Evolutionary conservation across 2,888 invertebrate genomes (phyloP), one percentile per base, ranked within the genome.

Genomic region (Patella pellucida): DNA sequence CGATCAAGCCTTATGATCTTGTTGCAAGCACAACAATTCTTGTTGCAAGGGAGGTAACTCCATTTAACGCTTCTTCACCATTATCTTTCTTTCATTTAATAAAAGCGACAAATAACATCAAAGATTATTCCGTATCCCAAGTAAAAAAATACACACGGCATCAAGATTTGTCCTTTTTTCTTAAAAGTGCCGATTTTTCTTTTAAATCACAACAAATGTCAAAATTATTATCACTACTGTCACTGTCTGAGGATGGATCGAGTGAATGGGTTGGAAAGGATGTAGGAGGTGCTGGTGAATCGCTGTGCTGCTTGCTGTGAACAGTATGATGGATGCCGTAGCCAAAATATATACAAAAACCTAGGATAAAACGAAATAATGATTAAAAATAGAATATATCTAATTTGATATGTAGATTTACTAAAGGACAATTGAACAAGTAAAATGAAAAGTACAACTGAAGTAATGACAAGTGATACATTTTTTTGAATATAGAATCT

Each of bases 261-360:
- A 23, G 62, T 62, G 19, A 12, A 12, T 62, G 62, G 62, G 19
- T 23, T 12, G 19, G 19, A 11, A 23, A 14, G 23, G 62, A 23
- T 12, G 23, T 11, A 23, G 23, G 62, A 23, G 62, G 62, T 23
- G 3, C 19, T 62, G 62, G 11, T 62, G 19, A 16, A 52, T 77
- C 69, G 16, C 31, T 54, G 52, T 79, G 80, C 73, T 85, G 78
- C 76, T 81, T 72, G 79, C 89, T 89, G 78, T 87, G 23, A 62
- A 23, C 62, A 23, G 62, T 23, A n/a, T 62, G 79, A 81, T 83
- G 80, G 70, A 89, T 79, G 52, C 89, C 89, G 80, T 90, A 90
- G 16, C 82, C 79, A 81, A 90, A 88, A 79, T 90, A 90, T 50
- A 89, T 85, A 16, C 81, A 19, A 62, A 89, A 86, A 27, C 90